A percentile compares a stretch with the other conserved stretches of the same genome.
Evolutionary conservation across 2,797 vertebrate species (phyloP).

Genomic region (Hippocampus kuda): DNA sequence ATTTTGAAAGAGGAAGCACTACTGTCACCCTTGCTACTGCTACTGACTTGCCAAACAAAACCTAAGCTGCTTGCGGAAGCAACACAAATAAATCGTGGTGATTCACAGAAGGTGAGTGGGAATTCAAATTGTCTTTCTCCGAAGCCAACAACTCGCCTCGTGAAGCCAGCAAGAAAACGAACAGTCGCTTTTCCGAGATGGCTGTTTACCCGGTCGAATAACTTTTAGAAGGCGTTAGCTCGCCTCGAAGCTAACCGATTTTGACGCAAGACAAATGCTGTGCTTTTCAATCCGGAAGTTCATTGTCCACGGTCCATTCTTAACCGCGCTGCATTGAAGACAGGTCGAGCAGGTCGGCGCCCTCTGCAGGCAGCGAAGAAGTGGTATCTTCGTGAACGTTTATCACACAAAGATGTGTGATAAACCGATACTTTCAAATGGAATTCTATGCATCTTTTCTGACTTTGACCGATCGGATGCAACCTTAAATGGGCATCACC

Average conservation of each 20-base stretch:
- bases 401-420: too few relatives aligned
- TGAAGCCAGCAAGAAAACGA: background rate
- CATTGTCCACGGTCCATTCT: background rate
- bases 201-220: background rate
- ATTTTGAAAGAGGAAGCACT: conserved; percentile 2
- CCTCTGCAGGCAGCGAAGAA: background rate
- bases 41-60: background rate
- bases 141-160: background rate
- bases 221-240: background rate
- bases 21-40: background rate
- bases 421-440: too few relatives aligned
- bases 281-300: background rate
- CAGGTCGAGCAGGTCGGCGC: background rate
- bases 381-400: background rate
- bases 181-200: background rate
- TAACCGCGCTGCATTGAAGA: background rate
- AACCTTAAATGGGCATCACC: too few relatives aligned
- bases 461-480: too few relatives aligned
- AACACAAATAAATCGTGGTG: background rate
- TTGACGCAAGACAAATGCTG: too few relatives aligned
- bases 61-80: background rate
- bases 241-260: background rate
- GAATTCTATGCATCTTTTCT: too few relatives aligned
- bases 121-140: background rate
- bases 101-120: conserved; percentile 1